A percentile compares a stretch with the other conserved stretches of the same genome.
Evolutionary conservation across 2,888 invertebrate species (phyloP).

Genomic region (Himalopsyche kuldschensis): DNA sequence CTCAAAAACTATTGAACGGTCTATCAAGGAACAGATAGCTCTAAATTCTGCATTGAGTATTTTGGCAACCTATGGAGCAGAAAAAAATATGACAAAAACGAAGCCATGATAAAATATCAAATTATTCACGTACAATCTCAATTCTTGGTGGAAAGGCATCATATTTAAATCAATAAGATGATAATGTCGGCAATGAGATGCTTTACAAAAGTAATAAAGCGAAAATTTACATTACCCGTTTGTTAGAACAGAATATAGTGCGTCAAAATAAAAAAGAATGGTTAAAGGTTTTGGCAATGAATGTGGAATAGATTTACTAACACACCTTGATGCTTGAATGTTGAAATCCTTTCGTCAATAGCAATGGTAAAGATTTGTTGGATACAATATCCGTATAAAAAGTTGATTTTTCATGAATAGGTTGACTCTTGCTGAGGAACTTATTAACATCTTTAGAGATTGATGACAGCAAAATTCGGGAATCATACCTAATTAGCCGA

Average conservation of each 20-base stretch:
- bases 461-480: neutral
- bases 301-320: neutral
- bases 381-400: neutral
- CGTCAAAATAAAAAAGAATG: too few species aligned
- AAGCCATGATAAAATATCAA: neutral
- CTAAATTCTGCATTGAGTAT: constrained; percentile 58
- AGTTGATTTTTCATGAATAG: neutral
- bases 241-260: too few species aligned
- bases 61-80: constrained; percentile 42
- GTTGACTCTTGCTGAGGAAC: neutral
- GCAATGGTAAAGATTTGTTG: neutral
- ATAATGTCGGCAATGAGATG: too few species aligned
- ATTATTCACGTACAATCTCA: too few species aligned
- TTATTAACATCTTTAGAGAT: neutral
- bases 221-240: too few species aligned
- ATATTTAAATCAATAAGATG: too few species aligned
- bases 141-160: too few species aligned
- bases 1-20: constrained; percentile 54
- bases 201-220: too few species aligned
- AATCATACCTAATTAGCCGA: neutral
- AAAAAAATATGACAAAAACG: neutral
- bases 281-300: too few species aligned
- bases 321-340: neutral
- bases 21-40: constrained; percentile 58
- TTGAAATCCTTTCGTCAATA: neutral